Evolutionary conservation across 2,888 invertebrate genomes (phyloP).

Genomic region (Plemyria rubiginata): DNA sequence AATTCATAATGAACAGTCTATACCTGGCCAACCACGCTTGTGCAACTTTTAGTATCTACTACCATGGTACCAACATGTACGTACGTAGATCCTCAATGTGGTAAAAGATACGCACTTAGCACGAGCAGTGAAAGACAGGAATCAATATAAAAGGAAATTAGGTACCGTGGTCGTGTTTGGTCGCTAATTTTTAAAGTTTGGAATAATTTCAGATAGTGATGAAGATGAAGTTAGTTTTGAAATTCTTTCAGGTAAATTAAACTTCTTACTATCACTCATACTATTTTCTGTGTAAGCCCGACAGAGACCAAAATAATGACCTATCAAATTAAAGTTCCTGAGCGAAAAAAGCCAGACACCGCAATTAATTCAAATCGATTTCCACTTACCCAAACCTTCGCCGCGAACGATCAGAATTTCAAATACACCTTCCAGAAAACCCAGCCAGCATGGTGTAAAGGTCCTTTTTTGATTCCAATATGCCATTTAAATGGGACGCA

Average conservation of each 20-base stretch:
- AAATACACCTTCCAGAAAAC: slow-evolving; percentile 77
- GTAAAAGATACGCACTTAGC: too few species aligned
- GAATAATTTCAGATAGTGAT: too few species aligned
- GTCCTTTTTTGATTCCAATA: slow-evolving; percentile 83
- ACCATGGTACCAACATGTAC: neutral
- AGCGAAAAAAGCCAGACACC: slow-evolving; percentile 61
- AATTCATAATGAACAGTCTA: slow-evolving; percentile 21
- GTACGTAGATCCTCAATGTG: neutral
- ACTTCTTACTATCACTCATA: neutral
- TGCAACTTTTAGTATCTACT: slow-evolving; percentile 5
- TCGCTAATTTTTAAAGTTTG: too few species aligned
- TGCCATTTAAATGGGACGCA: slow-evolving; percentile 80
- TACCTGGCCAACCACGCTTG: slow-evolving; percentile 2
- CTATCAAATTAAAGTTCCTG: slow-evolving; percentile 78
- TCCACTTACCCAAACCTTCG: slow-evolving; percentile 74
- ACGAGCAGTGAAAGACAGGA: too few species aligned
- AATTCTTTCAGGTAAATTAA: too few species aligned
- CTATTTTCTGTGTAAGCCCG: slow-evolving; percentile 31
- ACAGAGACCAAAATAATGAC: slow-evolving; percentile 55
- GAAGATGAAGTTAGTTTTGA: too few species aligned
- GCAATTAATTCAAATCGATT: slow-evolving; percentile 83
- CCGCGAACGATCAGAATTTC: slow-evolving; percentile 80
- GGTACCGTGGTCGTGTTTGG: too few species aligned
- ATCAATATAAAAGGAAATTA: too few species aligned
- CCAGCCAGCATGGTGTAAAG: slow-evolving; percentile 78